Evolutionary conservation across 2,888 invertebrate genomes (phyloP).

Genomic region (Agrochola lota): DNA sequence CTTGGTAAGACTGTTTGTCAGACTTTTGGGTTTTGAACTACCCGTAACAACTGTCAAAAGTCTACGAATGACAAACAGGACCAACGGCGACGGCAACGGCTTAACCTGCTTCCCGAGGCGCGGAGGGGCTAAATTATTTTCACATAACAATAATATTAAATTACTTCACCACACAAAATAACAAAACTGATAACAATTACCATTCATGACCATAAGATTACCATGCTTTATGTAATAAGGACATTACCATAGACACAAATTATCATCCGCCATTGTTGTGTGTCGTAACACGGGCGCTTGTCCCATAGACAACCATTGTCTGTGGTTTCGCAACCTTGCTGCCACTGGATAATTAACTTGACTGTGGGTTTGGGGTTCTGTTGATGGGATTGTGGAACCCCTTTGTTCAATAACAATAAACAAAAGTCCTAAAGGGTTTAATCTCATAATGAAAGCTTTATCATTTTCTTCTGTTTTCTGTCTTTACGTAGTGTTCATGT

Average conservation of each 20-base stretch:
- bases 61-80: no score
- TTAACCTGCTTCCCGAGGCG: not conserved
- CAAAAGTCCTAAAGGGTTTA: not conserved
- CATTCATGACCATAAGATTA: conserved; percentile 54
- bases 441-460: not conserved
- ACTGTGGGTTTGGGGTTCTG: conserved; percentile 49
- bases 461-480: no score
- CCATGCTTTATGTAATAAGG: conserved; percentile 65
- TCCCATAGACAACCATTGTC: conserved; percentile 72
- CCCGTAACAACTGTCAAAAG: no score
- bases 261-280: conserved; percentile 69
- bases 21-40: not conserved
- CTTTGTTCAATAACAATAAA: not conserved
- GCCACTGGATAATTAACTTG: conserved; percentile 65
- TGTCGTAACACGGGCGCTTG: conserved; percentile 69
- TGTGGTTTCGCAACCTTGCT: conserved; percentile 69
- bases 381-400: not conserved
- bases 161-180: conserved; percentile 31
- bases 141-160: conserved; percentile 23
- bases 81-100: no score
- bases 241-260: conserved; percentile 67
- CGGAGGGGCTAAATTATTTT: not conserved
- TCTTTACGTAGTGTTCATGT: not conserved
- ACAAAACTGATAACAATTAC: conserved; percentile 53
- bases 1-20: not conserved